Percentiles rank a stretch among this genome's conserved stretches.
Evolutionary conservation across 2,113 vertebrate genomes (phyloP).

Genomic region (Asarcornis scutulata): DNA sequence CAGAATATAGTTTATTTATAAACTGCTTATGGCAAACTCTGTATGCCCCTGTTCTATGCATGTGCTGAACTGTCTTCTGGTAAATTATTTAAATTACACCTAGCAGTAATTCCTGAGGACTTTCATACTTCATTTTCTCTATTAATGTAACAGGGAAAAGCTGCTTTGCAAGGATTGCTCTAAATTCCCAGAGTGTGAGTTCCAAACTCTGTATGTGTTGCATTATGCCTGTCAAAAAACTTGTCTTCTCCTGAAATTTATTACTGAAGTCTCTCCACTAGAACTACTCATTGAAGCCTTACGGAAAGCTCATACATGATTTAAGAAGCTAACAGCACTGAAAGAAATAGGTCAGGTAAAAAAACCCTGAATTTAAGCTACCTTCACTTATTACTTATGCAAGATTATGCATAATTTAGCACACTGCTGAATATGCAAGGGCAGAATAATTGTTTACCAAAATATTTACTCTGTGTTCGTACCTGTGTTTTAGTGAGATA

Average conservation of each 20-base stretch:
- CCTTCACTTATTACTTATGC: conserved; percentile 89
- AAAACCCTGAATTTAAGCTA: conserved; percentile 84
- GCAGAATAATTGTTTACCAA: conserved; percentile 89
- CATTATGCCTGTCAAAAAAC: conserved; percentile 87
- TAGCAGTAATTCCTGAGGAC: conserved; percentile 86
- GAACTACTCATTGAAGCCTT: conserved; percentile 88
- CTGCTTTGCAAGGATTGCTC: conserved; percentile 84
- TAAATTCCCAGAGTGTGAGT: conserved; percentile 87
- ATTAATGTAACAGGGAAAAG: conserved; percentile 87
- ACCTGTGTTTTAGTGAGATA: conserved; percentile 86
- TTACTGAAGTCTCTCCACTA: conserved; percentile 85
- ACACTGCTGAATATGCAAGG: conserved; percentile 88
- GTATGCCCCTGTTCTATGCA: conserved; percentile 82
- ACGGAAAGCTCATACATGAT: conserved; percentile 89
- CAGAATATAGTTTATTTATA: conserved; percentile 89
- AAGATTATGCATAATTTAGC: conserved; percentile 92
- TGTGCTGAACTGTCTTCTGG: conserved; percentile 84
- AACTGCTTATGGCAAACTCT: conserved; percentile 88
- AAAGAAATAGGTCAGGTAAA: conserved; percentile 91
- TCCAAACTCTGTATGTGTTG: conserved; percentile 83
- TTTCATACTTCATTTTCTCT: conserved; percentile 87
- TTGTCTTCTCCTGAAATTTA: conserved; percentile 87
- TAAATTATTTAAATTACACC: conserved; percentile 90
- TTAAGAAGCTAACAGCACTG: conserved; percentile 89
- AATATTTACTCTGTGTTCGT: conserved; percentile 87